Evolutionary conservation across 2,113 vertebrate genomes (phyloP), one percentile per base, ranked within the genome.

Genomic region (Danionella cerebrum): DNA sequence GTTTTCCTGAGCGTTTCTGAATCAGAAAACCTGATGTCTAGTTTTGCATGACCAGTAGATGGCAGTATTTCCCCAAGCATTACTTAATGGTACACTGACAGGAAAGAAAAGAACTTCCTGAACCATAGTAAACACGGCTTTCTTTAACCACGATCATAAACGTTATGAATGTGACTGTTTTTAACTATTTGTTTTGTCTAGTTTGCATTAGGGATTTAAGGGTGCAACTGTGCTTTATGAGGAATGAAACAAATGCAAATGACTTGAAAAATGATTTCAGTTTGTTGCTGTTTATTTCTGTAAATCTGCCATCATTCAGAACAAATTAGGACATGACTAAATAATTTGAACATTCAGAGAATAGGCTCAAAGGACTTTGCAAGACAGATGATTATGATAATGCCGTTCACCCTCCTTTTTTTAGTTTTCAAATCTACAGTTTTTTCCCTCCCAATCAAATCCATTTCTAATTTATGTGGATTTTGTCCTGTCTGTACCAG

Each of bases 61-160:
- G 89, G 83, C 89, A 90, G 87, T 90, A 81, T 90, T 85, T 87
- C 82, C 84, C 80, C 80, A 77, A 85, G 79, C 83, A 89, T 87
- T 53, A 71, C 74, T n/a, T n/a, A 42, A 75, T 75, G 55, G 31
- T 18, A 42, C 35, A 31, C 16, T 42, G 11, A 22, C 57, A 57
- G 33, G 25, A 35, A 31, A 31, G 52, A 52, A 67, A 75, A 75
- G 73, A 75, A 73, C 65, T 77, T 86, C 77, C 83, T 76, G 67
- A 74, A 74, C 74, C 77, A 85, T 70, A 59, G 79, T 83, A 88
- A 88, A 87, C 86, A 88, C 81, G 78, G 80, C 76, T 66, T 80
- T 86, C 27, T 78, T 89, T 88, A 82, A 85, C 80, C 78, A 82
- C 75, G 82, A 81, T 82, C 84, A 79, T 77, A 82, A 83, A 85